Evolutionary conservation across 2,797 vertebrate species (phyloP).

Genomic region (Liasis olivaceus): DNA sequence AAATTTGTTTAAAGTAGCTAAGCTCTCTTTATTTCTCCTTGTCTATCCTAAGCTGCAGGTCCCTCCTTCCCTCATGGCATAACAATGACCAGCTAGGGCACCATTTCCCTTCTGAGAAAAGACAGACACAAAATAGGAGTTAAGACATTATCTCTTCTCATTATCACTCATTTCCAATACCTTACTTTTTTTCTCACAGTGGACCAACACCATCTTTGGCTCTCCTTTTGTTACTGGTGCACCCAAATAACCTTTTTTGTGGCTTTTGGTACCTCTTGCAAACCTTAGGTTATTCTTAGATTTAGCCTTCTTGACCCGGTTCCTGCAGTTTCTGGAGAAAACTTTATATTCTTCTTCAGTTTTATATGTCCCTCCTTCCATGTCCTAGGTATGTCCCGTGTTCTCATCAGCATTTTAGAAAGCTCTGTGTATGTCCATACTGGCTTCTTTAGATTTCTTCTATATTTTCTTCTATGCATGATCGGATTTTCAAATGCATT

Average conservation of each 20-base stretch:
- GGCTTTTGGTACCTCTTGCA: background rate
- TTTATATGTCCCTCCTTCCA: background rate
- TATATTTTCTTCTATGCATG: background rate
- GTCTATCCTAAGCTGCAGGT: background rate
- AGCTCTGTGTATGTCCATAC: background rate
- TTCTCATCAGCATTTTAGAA: background rate
- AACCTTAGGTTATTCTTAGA: background rate
- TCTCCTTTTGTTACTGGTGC: background rate
- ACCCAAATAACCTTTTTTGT: background rate
- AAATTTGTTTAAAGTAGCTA: background rate
- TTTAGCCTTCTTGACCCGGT: background rate
- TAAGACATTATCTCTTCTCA: background rate
- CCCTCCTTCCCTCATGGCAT: background rate
- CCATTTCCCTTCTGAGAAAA: background rate
- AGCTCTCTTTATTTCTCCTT: background rate
- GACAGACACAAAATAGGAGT: background rate
- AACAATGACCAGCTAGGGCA: background rate
- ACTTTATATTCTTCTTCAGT: background rate
- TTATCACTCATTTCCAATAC: background rate
- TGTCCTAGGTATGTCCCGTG: background rate
- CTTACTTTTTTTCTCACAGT: background rate
- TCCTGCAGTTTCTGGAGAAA: background rate
- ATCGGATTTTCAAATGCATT: background rate
- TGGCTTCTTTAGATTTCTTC: background rate
- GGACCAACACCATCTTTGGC: background rate